Percentiles rank a stretch among this genome's conserved stretches.
Conservation (phyloP, 2,113 vertebrate species). For the Oophaga pumilio region DNA sequence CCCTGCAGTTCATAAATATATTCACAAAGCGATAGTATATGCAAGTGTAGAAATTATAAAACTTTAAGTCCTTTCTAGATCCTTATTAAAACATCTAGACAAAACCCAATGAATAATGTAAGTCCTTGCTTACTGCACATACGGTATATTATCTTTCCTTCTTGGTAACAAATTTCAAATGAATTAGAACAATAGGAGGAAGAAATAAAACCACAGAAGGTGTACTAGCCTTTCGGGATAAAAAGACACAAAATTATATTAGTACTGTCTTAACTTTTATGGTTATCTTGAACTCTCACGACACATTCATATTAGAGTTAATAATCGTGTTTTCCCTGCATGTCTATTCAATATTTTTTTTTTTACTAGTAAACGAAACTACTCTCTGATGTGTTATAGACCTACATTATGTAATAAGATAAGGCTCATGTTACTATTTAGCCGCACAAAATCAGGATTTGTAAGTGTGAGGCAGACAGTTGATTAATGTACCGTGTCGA, state of each 20-base stretch:
- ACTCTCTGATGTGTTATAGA: neutral
- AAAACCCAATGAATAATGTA: neutral
- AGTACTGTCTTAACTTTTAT: neutral
- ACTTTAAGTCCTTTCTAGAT: too few relatives aligned
- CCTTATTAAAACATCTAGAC: neutral
- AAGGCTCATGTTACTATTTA: neutral
- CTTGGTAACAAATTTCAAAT: neutral
- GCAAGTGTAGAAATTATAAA: too few relatives aligned
- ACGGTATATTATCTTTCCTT: neutral
- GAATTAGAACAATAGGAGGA: neutral
- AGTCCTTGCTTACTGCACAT: neutral
- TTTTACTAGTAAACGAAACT: neutral
- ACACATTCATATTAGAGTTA: neutral
- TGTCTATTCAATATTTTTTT: neutral
- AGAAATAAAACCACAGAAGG: neutral
- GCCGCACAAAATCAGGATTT: conserved; percentile 11
- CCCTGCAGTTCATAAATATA: too few relatives aligned
- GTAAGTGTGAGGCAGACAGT: conserved; percentile 3
- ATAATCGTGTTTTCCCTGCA: neutral
- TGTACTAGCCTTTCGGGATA: neutral
- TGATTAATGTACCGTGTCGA: conserved; percentile 25
- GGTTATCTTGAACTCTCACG: neutral
- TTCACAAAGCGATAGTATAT: too few relatives aligned
- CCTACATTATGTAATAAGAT: conserved; percentile 1
- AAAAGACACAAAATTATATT: neutral